Evolutionary conservation across 2,888 invertebrate species (phyloP), one percentile per base, ranked within the genome.

Genomic region (Caenorhabditis japonica): DNA sequence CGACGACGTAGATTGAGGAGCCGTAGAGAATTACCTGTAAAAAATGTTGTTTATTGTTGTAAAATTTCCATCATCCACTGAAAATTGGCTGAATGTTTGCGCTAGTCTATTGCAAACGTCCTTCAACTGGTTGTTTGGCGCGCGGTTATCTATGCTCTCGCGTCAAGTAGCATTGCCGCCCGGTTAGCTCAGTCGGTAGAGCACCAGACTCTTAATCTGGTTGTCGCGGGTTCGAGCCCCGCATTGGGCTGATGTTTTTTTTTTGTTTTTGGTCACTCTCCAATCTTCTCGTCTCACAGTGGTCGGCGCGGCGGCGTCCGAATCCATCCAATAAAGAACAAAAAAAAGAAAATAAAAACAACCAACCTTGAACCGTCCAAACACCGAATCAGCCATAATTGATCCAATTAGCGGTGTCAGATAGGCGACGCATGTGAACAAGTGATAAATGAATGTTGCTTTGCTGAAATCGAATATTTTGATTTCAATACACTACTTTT

Each of bases 341-440:
- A n/a, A 7, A 30, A 30, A 7, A 7, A 7, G 30, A 30, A 30
- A 30, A 30, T 33, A 8, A 21, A 5, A 19, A 46, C 7, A 5
- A 8, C 38, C 36, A 5, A 77, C 77, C 71, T 79, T 78, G 69
- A 79, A 82, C 52, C 79, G 36, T 51, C 80, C 80, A 49, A 80
- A 70, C 25, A 74, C 92, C 69, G 94, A 94, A 89, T 99, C 97
- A 0, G 97, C 95, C 44, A 97, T 89, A 86, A 97, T 93, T 39
- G 97, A 97, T 7, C 97, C 97, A 39, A 95, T 85, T 1, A 95
- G 83, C 0, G 95, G 95, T 78, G 93, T 93, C 89, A 95, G 92
- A 90, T 94, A 99, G 15, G 94, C 94, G 83, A 96, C 90, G 92
- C 94, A 93, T 0, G 92, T 92, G 89, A 96, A 97, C 4, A 91